Conservation (phyloP, 92 coral and sea anemone species). For the Paramuricea clavata region DNA sequence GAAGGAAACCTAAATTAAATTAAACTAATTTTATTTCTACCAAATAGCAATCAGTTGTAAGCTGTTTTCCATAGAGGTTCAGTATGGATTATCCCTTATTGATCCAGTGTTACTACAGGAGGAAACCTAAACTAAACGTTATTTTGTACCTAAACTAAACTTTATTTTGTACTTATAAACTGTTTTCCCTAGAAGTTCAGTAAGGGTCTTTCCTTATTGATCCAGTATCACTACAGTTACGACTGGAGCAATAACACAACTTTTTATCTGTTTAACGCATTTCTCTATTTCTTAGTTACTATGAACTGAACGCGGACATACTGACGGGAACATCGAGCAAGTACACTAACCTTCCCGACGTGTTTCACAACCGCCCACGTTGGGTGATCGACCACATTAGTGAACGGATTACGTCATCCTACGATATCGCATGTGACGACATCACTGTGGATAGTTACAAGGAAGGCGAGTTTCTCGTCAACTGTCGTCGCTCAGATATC, state of each 20-base stretch:
- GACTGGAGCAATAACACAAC: too few species aligned
- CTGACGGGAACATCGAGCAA: background rate
- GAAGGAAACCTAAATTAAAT: too few species aligned
- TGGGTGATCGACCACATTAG: constrained; percentile 55
- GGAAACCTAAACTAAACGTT: too few species aligned
- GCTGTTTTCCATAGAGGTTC: too few species aligned
- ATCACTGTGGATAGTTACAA: constrained; percentile 51
- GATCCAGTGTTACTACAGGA: too few species aligned
- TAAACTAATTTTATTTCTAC: too few species aligned
- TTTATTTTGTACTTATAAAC: background rate
- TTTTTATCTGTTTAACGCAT: background rate
- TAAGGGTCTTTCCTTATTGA: too few species aligned
- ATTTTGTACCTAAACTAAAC: too few species aligned
- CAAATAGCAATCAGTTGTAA: too few species aligned
- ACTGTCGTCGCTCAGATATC: constrained; percentile 53
- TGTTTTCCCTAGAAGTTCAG: too few species aligned
- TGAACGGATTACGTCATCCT: constrained; percentile 44
- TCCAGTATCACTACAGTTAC: background rate
- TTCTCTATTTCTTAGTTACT: background rate
- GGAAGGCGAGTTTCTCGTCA: constrained; percentile 45
- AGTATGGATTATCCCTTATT: too few species aligned
- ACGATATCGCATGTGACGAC: constrained; percentile 39
- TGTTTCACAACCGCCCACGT: constrained; percentile 55
- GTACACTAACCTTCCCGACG: constrained; percentile 42
- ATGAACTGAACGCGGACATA: constrained; percentile 37